Evolutionary conservation across 2,888 invertebrate species (phyloP).

Genomic region (Napeogenes inachia): DNA sequence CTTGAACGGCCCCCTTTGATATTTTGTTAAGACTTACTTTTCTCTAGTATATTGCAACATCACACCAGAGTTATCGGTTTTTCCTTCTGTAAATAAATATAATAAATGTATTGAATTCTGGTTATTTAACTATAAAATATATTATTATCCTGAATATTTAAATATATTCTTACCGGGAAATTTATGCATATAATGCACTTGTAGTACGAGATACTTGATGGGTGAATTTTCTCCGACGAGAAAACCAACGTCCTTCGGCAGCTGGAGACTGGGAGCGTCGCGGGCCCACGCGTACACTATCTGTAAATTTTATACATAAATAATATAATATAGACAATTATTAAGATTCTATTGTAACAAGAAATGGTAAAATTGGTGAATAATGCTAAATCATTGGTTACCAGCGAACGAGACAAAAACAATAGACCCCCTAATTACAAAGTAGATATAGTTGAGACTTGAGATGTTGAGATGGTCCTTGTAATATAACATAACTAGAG

Average conservation of each 20-base stretch:
- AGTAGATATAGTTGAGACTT: too few relatives aligned
- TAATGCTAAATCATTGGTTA: too few relatives aligned
- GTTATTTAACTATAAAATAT: too few relatives aligned
- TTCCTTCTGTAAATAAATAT: constrained; percentile 78
- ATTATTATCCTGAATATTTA: too few relatives aligned
- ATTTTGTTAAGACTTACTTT: constrained; percentile 72
- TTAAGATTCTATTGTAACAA: too few relatives aligned
- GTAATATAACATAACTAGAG: too few relatives aligned
- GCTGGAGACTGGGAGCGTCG: constrained; percentile 87
- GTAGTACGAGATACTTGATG: constrained; percentile 93
- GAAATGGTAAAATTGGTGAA: too few relatives aligned
- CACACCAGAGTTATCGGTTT: constrained; percentile 90
- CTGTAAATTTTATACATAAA: constrained; percentile 58
- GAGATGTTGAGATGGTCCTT: too few relatives aligned
- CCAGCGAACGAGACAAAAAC: too few relatives aligned
- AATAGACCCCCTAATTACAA: too few relatives aligned
- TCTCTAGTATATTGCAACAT: constrained; percentile 86
- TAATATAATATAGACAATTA: background rate
- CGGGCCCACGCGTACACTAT: constrained; percentile 97
- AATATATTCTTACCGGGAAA: constrained; percentile 74
- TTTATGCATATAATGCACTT: constrained; percentile 89
- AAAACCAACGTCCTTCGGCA: constrained; percentile 94
- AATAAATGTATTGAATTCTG: too few relatives aligned
- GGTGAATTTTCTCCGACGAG: constrained; percentile 89
- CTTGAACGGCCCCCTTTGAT: too few relatives aligned